Conservation (phyloP, 2,888 invertebrate genomes). For the Pollenia amentaria region DNA sequence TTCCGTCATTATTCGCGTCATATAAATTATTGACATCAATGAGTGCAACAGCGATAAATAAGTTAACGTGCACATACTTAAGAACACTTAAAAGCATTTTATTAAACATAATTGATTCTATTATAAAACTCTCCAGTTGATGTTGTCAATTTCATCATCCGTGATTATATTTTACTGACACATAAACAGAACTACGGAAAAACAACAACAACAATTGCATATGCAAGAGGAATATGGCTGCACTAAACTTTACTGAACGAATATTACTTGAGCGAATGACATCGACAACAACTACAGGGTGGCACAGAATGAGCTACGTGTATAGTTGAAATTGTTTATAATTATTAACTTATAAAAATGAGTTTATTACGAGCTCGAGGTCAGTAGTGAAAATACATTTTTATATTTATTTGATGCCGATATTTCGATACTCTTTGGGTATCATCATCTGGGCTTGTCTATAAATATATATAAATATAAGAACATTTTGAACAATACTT, state of each 20-base stretch:
- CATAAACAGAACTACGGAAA: background rate
- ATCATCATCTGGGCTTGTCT: too few relatives aligned
- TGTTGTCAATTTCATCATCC: slow-evolving; percentile 68
- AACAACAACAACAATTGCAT: background rate
- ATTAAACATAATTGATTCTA: slow-evolving; percentile 68
- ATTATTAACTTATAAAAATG: too few relatives aligned
- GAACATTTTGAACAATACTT: too few relatives aligned
- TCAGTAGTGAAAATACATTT: too few relatives aligned
- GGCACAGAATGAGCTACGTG: too few relatives aligned
- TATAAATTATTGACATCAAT: slow-evolving; percentile 13
- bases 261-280: background rate
- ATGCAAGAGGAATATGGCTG: background rate
- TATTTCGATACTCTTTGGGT: too few relatives aligned
- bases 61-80: slow-evolving; percentile 28
- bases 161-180: slow-evolving; percentile 16
- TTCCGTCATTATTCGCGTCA: slow-evolving; percentile 13
- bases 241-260: background rate
- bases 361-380: too few relatives aligned
- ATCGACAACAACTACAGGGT: too few relatives aligned
- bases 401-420: too few relatives aligned
- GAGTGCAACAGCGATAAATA: slow-evolving; percentile 36
- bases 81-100: slow-evolving; percentile 53
- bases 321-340: too few relatives aligned
- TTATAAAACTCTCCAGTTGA: slow-evolving; percentile 65
- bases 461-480: too few relatives aligned